These are phyloP conservation scores for Drosophila pseudotakahashii DNA, from an alignment of 2,888 invertebrate genomes.

Conservation along the genomic window DNA sequence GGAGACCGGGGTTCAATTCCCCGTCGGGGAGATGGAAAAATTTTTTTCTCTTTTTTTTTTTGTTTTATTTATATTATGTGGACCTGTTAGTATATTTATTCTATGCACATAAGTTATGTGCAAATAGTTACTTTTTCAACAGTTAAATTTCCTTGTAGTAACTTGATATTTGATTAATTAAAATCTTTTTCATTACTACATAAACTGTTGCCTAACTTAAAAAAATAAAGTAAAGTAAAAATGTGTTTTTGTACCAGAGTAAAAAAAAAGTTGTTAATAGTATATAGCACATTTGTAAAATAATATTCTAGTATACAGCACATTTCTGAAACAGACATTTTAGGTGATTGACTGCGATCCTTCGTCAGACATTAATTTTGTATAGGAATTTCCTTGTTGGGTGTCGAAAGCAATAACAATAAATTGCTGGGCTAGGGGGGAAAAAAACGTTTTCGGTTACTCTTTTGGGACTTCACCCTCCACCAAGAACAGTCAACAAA, in stretches of 20 bases:
- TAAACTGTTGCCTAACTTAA: too few relatives aligned
- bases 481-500: constrained; percentile 29
- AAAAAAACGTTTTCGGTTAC: constrained; percentile 21
- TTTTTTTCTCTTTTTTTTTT: not conserved
- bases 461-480: not conserved
- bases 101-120: too few relatives aligned
- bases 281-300: too few relatives aligned
- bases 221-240: too few relatives aligned
- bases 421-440: constrained; percentile 18
- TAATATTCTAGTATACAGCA: not conserved
- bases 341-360: not conserved
- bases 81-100: too few relatives aligned
- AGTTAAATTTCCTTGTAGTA: too few relatives aligned
- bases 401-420: constrained; percentile 22
- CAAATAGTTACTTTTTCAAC: not conserved
- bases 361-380: not conserved
- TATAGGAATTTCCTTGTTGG: not conserved
- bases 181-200: too few relatives aligned
- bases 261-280: too few relatives aligned
- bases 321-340: not conserved
- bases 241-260: too few relatives aligned
- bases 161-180: too few relatives aligned
- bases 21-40: constrained; percentile 9
- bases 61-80: too few relatives aligned
- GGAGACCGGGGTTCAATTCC: too few relatives aligned